Evolutionary conservation across 2,888 invertebrate species (phyloP), one percentile per base, ranked within the genome.

Genomic region (Tineola bisselliella): DNA sequence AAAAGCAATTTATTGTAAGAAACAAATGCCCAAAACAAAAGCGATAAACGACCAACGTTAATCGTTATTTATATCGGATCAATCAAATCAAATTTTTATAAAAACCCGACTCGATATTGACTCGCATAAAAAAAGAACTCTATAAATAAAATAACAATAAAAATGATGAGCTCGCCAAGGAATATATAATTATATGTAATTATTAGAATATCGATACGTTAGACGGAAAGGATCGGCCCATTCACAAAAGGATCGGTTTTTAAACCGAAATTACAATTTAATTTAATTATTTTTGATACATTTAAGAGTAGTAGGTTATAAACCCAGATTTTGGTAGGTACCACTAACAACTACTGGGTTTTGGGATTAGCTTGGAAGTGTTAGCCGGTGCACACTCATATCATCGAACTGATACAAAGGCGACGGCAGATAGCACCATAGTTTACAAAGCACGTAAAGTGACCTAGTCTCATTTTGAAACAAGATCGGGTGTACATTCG

Each of bases 91-190:
- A 38, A 38, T 38, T 38, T 12, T 12, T 12, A 38, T 12, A 38
- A 38, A 84, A 84, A 81, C 80, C 76, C 81, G 82, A 84, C 4
- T 25, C 25, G 25, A 25, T 25, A 25, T 86, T 79, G 78, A 80
- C 75, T 81, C 79, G 77, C 76, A 74, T 79, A 81, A 81, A 81
- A 84, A 84, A 84, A 58, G 11, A 33, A 58, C 33, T 84, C 86
- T 86, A 86, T 87, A 87, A 87, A 87, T 87, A 87, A 87, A 87
- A 87, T 87, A 87, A 84, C 86, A 87, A 87, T 87, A 87, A 87
- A 86, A 87, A 77, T 73, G 86, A 84, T 81, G 84, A 79, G 79
- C 77, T 78, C 79, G 79, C 80, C 79, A 83, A 81, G 48, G 84
- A 83, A 84, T 84, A 82, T 87, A 80, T 87, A 87, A 87, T 87